phyloP scores from a whole-genome alignment of 2,113 vertebrate genomes.

The Pimephales promelas region DNA sequence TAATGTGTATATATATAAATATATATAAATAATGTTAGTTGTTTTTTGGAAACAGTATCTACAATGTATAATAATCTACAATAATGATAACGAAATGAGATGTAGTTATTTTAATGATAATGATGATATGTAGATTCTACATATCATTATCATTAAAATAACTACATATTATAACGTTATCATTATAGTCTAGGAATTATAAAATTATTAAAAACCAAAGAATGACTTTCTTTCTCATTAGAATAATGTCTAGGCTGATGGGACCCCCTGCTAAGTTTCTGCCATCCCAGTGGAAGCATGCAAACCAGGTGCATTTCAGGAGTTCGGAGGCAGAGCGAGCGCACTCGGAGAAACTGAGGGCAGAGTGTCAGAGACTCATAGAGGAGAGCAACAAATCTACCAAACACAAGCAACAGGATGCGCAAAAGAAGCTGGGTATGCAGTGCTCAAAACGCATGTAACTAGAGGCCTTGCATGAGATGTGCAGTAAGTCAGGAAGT shows the following conservation, averaged over 20 bases:
- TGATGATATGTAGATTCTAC: too few relatives aligned
- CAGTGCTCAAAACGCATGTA: neutral
- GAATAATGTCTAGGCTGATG: constrained; percentile 78
- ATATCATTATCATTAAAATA: neutral
- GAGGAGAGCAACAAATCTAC: constrained; percentile 80
- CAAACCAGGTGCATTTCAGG: constrained; percentile 70
- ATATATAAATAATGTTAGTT: too few relatives aligned
- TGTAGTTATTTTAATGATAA: too few relatives aligned
- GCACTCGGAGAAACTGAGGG: constrained; percentile 76
- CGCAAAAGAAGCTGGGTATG: constrained; percentile 84
- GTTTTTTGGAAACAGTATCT: neutral
- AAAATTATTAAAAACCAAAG: neutral
- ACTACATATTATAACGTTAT: neutral
- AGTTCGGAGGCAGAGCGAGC: constrained; percentile 74
- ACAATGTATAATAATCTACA: too few relatives aligned
- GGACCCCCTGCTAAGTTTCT: constrained; percentile 72
- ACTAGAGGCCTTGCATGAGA: neutral
- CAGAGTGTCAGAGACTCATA: constrained; percentile 82
- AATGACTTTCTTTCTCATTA: neutral
- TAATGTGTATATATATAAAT: too few relatives aligned
- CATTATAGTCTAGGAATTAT: neutral
- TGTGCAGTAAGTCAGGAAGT: neutral
- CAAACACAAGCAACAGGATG: constrained; percentile 79
- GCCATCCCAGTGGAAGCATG: constrained; percentile 74
- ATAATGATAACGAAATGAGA: too few relatives aligned